Percentiles rank a stretch among this genome's conserved stretches.
Evolutionary conservation across 2,113 vertebrate species (phyloP).

Genomic region (Hippotragus niger): DNA sequence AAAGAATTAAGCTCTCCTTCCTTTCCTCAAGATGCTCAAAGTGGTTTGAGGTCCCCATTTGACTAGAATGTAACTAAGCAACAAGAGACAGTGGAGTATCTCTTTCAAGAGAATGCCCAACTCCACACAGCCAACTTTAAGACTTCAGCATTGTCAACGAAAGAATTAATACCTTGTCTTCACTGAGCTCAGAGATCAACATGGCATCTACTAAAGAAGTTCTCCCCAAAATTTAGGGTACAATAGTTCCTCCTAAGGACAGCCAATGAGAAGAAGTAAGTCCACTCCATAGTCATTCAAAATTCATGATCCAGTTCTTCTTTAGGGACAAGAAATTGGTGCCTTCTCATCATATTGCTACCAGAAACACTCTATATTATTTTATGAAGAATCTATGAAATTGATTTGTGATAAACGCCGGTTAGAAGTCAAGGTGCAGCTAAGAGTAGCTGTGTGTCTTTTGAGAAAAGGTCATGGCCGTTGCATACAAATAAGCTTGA

Average conservation of each 20-base stretch:
- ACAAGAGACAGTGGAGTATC: neutral
- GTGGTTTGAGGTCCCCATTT: too few relatives aligned
- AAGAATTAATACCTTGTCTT: neutral
- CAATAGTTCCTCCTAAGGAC: neutral
- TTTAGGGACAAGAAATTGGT: conserved; percentile 54
- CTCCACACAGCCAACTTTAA: neutral
- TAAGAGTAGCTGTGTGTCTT: conserved; percentile 46
- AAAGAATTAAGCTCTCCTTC: neutral
- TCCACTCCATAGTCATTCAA: conserved; percentile 11
- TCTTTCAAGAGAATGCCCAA: neutral
- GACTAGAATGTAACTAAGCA: neutral
- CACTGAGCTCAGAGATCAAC: neutral
- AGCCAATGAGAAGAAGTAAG: neutral
- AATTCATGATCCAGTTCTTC: conserved; percentile 43
- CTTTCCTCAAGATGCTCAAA: neutral
- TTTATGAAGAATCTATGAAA: conserved; percentile 69
- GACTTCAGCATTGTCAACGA: neutral
- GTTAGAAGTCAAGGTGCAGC: conserved; percentile 58
- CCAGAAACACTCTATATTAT: conserved; percentile 50
- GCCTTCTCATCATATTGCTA: conserved; percentile 36
- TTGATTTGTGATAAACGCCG: conserved; percentile 69
- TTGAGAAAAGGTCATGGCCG: conserved; percentile 44
- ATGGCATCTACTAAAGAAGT: neutral
- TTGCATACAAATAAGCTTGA: conserved; percentile 61
- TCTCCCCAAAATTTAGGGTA: neutral